Conservation (phyloP, 2,888 invertebrate species). For the Cheiracanthium punctorium region DNA sequence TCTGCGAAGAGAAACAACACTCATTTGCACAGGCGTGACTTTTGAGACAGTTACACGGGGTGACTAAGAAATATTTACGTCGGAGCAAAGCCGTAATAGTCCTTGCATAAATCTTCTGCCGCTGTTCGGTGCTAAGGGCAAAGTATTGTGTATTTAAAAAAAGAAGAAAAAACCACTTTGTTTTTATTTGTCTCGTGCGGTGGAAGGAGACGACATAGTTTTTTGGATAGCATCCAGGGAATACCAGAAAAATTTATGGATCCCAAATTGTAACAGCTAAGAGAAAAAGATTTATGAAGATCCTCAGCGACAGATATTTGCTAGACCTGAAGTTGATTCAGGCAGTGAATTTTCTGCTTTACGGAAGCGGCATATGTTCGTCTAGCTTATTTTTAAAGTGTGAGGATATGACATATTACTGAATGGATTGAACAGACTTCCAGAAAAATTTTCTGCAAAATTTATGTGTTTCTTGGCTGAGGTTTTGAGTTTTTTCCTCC, state of each 20-base stretch:
- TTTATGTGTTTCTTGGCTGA: neutral
- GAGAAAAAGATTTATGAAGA: neutral
- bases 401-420: neutral
- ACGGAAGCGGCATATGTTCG: neutral
- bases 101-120: neutral
- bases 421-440: neutral
- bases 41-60: neutral
- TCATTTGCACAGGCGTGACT: neutral
- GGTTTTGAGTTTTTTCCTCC: neutral
- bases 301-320: neutral
- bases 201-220: neutral
- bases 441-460: neutral
- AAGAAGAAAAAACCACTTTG: neutral
- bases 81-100: neutral
- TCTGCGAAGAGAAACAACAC: neutral
- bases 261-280: neutral
- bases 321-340: neutral
- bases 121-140: neutral
- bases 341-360: neutral
- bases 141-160: neutral
- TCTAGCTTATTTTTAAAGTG: neutral
- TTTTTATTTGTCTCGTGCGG: neutral
- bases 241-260: slow-evolving; percentile 1
- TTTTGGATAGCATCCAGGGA: neutral
- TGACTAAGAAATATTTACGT: neutral